Evolutionary conservation across 2,888 invertebrate species (phyloP).

Genomic region (Dusona sp.): DNA sequence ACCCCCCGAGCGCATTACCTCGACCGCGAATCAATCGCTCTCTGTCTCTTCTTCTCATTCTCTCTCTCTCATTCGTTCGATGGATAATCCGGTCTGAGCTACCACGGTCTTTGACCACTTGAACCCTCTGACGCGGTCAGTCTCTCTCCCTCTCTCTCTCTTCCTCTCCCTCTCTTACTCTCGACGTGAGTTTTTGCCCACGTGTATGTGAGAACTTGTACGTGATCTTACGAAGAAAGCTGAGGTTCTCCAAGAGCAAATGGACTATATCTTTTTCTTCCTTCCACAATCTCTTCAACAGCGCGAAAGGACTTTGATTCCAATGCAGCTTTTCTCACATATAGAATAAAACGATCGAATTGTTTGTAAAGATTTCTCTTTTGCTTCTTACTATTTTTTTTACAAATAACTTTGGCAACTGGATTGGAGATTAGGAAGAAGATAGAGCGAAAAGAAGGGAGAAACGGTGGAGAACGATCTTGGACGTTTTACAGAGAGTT

Average conservation of each 20-base stretch:
- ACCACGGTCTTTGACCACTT: conserved; percentile 60
- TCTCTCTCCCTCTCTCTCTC: conserved; percentile 21
- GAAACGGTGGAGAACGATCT: not conserved
- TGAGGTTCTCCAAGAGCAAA: conserved; percentile 42
- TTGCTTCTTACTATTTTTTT: not conserved
- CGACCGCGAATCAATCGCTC: conserved; percentile 27
- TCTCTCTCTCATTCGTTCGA: conserved; percentile 12
- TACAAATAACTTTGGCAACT: not conserved
- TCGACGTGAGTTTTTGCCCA: conserved; percentile 22
- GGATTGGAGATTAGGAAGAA: not conserved
- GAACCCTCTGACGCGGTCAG: conserved; percentile 49
- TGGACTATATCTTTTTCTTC: conserved; percentile 1
- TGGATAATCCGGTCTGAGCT: conserved; percentile 58
- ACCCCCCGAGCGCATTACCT: conserved; percentile 6
- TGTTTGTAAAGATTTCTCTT: not conserved
- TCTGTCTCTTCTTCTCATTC: conserved; percentile 19
- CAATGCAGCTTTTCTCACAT: not conserved
- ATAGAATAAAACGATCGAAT: not conserved
- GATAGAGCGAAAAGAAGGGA: not conserved
- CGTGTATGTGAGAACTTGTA: conserved; percentile 43
- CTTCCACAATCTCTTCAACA: not conserved
- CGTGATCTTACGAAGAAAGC: conserved; percentile 31
- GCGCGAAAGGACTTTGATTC: not conserved
- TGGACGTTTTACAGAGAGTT: conserved; percentile 9
- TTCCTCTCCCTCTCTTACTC: not conserved